phyloP scores from a whole-genome alignment of 2,888 invertebrate species.

The Schrankia costaestrigalis region DNA sequence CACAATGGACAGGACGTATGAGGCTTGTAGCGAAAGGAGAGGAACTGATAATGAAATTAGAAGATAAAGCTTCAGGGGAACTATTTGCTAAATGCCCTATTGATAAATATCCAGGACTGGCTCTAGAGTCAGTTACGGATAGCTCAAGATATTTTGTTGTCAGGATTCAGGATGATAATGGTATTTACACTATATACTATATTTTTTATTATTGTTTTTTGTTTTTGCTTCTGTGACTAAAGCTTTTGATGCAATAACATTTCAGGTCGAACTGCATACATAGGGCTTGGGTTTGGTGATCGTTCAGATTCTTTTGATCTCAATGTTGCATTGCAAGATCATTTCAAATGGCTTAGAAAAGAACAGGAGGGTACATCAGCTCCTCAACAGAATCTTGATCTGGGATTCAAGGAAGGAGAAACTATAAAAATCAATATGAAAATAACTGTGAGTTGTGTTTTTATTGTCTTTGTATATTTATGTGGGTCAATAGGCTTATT shows the following conservation, averaged over 20 bases:
- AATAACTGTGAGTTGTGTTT: conserved; percentile 88
- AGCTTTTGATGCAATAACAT: conserved; percentile 13
- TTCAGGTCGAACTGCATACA: conserved; percentile 92
- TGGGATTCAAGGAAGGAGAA: conserved; percentile 99
- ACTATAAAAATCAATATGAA: conserved; percentile 99
- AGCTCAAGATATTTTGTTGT: conserved; percentile 99
- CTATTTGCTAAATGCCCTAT: conserved; percentile 98
- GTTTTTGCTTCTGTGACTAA: neutral
- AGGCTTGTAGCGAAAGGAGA: conserved; percentile 94
- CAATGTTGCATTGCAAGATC: conserved; percentile 98
- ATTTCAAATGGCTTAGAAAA: conserved; percentile 96
- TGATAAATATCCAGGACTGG: conserved; percentile 96
- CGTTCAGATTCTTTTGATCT: conserved; percentile 99
- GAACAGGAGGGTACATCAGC: conserved; percentile 88
- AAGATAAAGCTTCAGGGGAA: conserved; percentile 96
- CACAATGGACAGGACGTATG: conserved; percentile 99
- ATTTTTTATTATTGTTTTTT: conserved; percentile 2
- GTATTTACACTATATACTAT: conserved; percentile 57
- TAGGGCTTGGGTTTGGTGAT: conserved; percentile 98
- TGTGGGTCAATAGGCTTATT: too few species aligned
- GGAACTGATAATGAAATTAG: conserved; percentile 93
- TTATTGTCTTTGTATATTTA: too few species aligned
- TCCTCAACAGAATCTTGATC: conserved; percentile 91
- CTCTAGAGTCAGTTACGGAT: conserved; percentile 97
- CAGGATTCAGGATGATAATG: conserved; percentile 96